Percentiles rank a stretch among this genome's conserved stretches.
Conservation (phyloP, 2,888 invertebrate species). For the Cremastinae sp. region DNA sequence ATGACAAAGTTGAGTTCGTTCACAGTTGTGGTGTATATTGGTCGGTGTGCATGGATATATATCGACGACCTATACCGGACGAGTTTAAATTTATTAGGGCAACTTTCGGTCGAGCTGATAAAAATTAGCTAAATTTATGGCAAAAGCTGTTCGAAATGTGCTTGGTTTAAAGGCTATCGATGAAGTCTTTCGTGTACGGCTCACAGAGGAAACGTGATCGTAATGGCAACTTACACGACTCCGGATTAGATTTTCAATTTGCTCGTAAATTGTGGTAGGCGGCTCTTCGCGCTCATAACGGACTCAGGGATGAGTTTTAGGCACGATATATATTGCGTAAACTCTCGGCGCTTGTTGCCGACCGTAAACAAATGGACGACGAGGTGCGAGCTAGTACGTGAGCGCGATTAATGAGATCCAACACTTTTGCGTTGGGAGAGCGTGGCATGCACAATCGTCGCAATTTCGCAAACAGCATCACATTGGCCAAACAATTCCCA, state of each 20-base stretch:
- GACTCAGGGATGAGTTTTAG: slow-evolving; percentile 20
- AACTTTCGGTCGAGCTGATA: neutral
- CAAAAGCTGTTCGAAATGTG: slow-evolving; percentile 8
- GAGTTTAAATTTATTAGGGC: too few relatives aligned
- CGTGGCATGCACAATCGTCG: slow-evolving; percentile 30
- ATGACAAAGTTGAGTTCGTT: too few relatives aligned
- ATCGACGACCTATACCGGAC: too few relatives aligned
- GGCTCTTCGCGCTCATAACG: slow-evolving; percentile 8
- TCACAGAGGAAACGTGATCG: slow-evolving; percentile 62
- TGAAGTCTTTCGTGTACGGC: slow-evolving; percentile 15
- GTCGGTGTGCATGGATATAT: slow-evolving; percentile 31
- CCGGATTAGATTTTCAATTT: slow-evolving; percentile 70
- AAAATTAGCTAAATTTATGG: neutral
- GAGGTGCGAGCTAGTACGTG: slow-evolving; percentile 1
- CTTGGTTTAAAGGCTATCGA: slow-evolving; percentile 34
- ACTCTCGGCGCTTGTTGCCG: slow-evolving; percentile 27
- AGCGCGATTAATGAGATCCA: slow-evolving; percentile 30
- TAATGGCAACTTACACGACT: slow-evolving; percentile 61
- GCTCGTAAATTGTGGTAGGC: slow-evolving; percentile 68
- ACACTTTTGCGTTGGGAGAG: slow-evolving; percentile 6
- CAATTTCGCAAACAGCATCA: slow-evolving; percentile 6
- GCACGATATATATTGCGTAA: slow-evolving; percentile 8
- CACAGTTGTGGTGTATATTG: slow-evolving; percentile 68
- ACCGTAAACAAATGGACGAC: slow-evolving; percentile 54
- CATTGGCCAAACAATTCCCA: neutral